Percentiles rank a stretch among this genome's conserved stretches.
Evolutionary conservation across 2,113 vertebrate genomes (phyloP).

Genomic region (Enhydra lutris): DNA sequence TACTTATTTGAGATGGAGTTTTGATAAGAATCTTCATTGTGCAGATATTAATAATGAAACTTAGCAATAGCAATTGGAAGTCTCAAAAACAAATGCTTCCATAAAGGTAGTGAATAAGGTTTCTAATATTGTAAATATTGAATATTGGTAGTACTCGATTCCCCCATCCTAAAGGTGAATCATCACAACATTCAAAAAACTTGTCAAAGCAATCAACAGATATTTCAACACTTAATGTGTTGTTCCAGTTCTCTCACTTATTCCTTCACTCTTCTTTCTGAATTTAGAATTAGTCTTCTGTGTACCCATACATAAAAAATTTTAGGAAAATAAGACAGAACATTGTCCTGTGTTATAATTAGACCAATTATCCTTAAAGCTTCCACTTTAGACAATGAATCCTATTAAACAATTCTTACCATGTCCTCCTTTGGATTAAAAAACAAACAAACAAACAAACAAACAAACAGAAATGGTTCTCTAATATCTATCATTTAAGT

Average conservation of each 20-base stretch:
- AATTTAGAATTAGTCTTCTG: neutral
- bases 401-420: neutral
- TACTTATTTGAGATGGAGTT: conserved; percentile 49
- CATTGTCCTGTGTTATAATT: neutral
- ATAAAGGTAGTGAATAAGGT: neutral
- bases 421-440: neutral
- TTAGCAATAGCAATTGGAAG: conserved; percentile 16
- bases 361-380: neutral
- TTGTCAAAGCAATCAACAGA: neutral
- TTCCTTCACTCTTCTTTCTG: neutral
- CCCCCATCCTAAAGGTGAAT: neutral
- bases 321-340: neutral
- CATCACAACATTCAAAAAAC: neutral
- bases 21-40: conserved; percentile 3
- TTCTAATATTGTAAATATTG: neutral
- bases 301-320: neutral
- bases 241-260: neutral
- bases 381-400: neutral
- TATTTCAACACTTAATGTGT: neutral
- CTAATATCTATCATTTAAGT: neutral
- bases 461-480: neutral
- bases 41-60: conserved; percentile 16
- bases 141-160: neutral
- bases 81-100: neutral
- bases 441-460: neutral